phyloP scores from a whole-genome alignment of 2,113 vertebrate species.

The Amphilophus citrinellus region DNA sequence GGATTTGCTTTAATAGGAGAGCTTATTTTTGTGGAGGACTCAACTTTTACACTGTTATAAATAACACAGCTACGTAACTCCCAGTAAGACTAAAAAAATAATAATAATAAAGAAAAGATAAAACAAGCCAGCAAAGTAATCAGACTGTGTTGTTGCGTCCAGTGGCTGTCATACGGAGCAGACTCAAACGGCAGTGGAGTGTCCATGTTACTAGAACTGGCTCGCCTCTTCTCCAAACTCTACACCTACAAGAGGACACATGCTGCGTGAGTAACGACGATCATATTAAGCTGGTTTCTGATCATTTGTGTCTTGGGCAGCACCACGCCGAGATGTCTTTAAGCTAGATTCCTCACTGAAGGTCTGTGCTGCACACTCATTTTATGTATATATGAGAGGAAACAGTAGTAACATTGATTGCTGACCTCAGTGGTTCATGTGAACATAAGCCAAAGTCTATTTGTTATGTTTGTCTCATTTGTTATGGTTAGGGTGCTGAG shows the following conservation, averaged over 20 bases:
- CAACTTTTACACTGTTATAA: background rate
- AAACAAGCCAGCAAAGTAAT: background rate
- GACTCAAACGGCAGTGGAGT: conserved; percentile 97
- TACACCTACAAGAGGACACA: conserved; percentile 99
- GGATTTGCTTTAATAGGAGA: background rate
- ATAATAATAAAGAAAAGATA: no score
- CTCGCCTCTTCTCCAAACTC: conserved; percentile 95
- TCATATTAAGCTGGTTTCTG: background rate
- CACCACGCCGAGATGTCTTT: no score
- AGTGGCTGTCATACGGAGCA: conserved; percentile 96
- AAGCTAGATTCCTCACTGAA: background rate
- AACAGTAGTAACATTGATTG: background rate
- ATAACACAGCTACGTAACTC: background rate
- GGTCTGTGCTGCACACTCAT: background rate
- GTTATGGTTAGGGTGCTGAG: background rate
- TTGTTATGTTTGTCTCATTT: conserved; percentile 2
- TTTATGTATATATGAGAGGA: background rate
- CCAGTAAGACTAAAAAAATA: background rate
- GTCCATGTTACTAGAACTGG: conserved; percentile 92
- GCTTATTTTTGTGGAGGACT: background rate
- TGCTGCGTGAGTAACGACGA: conserved; percentile 83
- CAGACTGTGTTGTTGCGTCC: conserved; percentile 25
- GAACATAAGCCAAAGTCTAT: background rate
- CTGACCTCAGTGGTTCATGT: background rate
- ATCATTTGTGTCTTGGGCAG: background rate